Evolutionary conservation across 2,113 vertebrate species (phyloP).

Genomic region (Anarrhichthys ocellatus): DNA sequence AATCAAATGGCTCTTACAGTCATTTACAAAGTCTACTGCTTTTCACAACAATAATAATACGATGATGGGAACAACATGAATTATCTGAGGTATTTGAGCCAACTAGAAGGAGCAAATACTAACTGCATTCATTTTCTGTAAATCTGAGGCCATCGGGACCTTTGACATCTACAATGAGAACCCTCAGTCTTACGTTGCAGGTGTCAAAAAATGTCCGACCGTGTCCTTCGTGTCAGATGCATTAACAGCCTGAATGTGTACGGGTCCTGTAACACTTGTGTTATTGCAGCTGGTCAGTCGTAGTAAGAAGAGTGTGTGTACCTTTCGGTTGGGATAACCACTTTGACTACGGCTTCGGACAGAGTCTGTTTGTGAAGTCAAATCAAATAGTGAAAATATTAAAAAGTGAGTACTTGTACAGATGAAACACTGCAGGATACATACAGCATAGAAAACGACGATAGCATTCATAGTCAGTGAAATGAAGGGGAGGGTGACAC

Average conservation of each 20-base stretch:
- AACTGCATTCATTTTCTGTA: conserved; percentile 8
- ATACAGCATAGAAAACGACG: conserved; percentile 75
- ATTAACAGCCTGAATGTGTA: conserved; percentile 25
- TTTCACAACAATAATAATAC: conserved; percentile 17
- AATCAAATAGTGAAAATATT: conserved; percentile 86
- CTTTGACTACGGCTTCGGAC: conserved; percentile 89
- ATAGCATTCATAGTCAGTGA: conserved; percentile 54
- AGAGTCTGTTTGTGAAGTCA: conserved; percentile 89
- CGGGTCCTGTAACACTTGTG: conserved; percentile 68
- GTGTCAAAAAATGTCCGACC: conserved; percentile 21
- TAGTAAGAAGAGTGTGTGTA: conserved; percentile 85
- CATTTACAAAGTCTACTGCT: conserved; percentile 13
- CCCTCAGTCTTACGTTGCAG: conserved; percentile 16
- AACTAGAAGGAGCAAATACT: conserved; percentile 1
- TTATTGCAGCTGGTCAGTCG: conserved; percentile 76
- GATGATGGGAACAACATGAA: conserved; percentile 3
- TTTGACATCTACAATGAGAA: conserved; percentile 7
- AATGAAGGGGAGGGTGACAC: conserved; percentile 32
- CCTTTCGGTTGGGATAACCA: conserved; percentile 89
- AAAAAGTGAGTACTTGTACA: conserved; percentile 82
- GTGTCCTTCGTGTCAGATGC: conserved; percentile 14
- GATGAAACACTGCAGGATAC: conserved; percentile 83
- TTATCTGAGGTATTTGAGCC: background rate
- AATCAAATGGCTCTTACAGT: conserved; percentile 18
- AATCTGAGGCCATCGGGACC: conserved; percentile 1